Evolutionary conservation across 2,797 vertebrate species (phyloP).

Genomic region (Sardinella longiceps): DNA sequence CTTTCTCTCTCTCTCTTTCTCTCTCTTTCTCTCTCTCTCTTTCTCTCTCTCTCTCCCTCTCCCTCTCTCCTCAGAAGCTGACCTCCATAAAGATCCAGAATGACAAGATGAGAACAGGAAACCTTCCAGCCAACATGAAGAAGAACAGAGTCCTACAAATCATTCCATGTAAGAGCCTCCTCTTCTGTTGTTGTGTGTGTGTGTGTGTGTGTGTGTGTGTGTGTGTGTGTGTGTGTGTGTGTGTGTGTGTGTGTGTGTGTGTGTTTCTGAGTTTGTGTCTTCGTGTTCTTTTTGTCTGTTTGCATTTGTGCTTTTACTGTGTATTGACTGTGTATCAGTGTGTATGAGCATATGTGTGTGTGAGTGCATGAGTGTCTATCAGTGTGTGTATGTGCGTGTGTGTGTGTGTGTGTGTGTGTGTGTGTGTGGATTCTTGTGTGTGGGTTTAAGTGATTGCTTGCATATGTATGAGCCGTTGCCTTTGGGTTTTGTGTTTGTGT

Average conservation of each 20-base stretch:
- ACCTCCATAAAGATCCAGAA: constrained; percentile 99
- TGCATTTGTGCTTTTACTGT: constrained; percentile 48
- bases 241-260: background rate
- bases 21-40: constrained; percentile 11
- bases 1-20: background rate
- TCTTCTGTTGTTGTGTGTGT: background rate
- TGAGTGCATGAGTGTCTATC: background rate
- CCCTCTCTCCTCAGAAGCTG: constrained; percentile 80
- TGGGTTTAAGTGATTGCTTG: background rate
- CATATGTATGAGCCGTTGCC: background rate
- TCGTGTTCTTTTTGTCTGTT: too few relatives aligned
- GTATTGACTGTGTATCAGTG: background rate
- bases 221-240: background rate
- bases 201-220: background rate
- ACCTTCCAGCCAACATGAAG: constrained; percentile 98
- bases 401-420: background rate
- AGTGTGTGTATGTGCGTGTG: too few relatives aligned
- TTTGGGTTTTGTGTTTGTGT: background rate
- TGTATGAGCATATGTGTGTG: background rate
- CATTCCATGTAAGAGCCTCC: constrained; percentile 86
- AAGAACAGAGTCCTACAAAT: constrained; percentile 98
- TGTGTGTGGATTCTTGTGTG: background rate
- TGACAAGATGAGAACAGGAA: constrained; percentile 98
- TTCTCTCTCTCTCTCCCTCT: background rate
- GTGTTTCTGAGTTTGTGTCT: too few relatives aligned